Evolutionary conservation across 2,113 vertebrate species (phyloP).

Genomic region (Microtus richardsoni): DNA sequence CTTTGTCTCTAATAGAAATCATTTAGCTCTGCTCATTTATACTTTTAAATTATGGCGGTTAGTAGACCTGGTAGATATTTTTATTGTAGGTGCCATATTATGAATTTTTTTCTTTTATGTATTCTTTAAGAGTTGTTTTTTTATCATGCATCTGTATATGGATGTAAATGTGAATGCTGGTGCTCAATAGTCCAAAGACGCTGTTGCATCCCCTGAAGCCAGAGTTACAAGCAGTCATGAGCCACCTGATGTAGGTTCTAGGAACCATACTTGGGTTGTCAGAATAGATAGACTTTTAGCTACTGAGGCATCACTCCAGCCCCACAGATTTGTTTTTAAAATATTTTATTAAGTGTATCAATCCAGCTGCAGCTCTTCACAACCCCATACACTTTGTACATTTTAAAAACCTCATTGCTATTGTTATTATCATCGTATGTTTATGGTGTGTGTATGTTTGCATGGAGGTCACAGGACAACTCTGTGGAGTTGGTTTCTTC

Average conservation of each 20-base stretch:
- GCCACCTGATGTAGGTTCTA: background rate
- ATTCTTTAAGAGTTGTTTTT: background rate
- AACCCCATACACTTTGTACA: background rate
- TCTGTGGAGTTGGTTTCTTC: too few species aligned
- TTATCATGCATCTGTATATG: background rate
- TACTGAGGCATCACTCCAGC: background rate
- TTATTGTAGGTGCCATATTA: slow-evolving; percentile 24
- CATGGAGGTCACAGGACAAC: background rate
- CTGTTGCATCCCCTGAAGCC: background rate
- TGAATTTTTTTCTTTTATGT: background rate
- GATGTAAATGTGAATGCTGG: too few species aligned
- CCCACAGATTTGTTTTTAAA: background rate
- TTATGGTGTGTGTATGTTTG: background rate
- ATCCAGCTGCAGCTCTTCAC: background rate
- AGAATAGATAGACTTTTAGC: too few species aligned
- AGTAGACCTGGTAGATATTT: background rate
- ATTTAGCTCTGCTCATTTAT: background rate
- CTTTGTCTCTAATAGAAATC: background rate
- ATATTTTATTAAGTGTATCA: background rate
- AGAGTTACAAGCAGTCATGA: background rate
- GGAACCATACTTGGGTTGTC: background rate
- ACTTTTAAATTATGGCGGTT: slow-evolving; percentile 2
- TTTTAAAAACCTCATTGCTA: background rate
- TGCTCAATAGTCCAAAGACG: background rate
- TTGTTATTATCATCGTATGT: background rate